A percentile compares a stretch with the other conserved stretches of the same genome.
phyloP scores from a whole-genome alignment of 1,140 invertebrate species.

The silkworm (Bombyx mori) region ASM3026992v2 NC_085116.1:10242501-10243000 shows the following conservation, averaged over 20 bases:
- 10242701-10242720: no score
- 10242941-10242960: no score
- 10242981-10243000: no score
- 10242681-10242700: no score
- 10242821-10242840: constrained; percentile 27
- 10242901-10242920: not conserved
- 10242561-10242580: constrained; percentile 24
- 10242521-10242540: constrained; percentile 30
- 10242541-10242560: constrained; percentile 45
- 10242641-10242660: not conserved
- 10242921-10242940: not conserved
- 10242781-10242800: constrained; percentile 7
- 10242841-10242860: constrained; percentile 45
- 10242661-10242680: no score
- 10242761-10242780: no score
- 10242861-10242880: constrained; percentile 47
- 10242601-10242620: constrained; percentile 33
- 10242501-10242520: constrained; percentile 24
- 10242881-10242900: constrained; percentile 7
- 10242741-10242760: no score
- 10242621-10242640: constrained; percentile 16
- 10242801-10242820: not conserved
- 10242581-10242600: constrained; percentile 29
- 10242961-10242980: no score
- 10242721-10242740: no score